Base-by-base conservation (phyloP, 2,797 vertebrate genomes). In the Lithobates pipiens region DNA sequence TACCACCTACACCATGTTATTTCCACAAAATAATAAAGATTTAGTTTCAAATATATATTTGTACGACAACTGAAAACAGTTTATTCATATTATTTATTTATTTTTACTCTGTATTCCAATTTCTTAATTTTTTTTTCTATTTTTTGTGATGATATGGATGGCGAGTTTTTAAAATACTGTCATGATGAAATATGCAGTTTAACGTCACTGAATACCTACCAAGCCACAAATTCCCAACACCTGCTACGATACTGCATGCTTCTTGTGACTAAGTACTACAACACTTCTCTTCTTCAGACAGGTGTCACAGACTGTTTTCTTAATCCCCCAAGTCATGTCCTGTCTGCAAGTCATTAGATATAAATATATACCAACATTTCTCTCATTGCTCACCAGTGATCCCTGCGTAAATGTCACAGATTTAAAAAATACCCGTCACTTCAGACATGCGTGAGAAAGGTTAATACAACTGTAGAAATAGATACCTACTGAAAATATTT, bases 291-390 rank as follows among this genome's bases (percentile, higher is more conserved):
- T 9, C 11, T 67, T 11, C 65, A 67, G 65, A 29, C 65, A 67
- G 25, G 65, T 67, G 65, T 67, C 65, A 67, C 11, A 67, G 65
- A 67, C 65, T 67, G 65, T 57, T 57, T 21, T 18, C 34, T 77
- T 67, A 77, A 67, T 65, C 29, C 57, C 13, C 13, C 57, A 67
- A 67, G 61, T 39, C 46, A 39, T 77, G 34, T 39, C 63, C 76
- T 77, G 57, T 65, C 13, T 65, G 76, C 16, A 27, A 42, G 65
- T 61, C 54, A 61, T 61, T 67, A 67, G 65, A 67, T 67, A 67
- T 42, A 77, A 77, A 77, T 77, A 65, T 67, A 32, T 65, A 77
- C 23, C 34, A 39, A 65, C 57, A 77, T 77, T 77, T 65, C 23
- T 77, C 18, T 77, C 57, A 32, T 5, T 77, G 5, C 57, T 63